Percentiles rank a stretch among this genome's conserved stretches.
These are phyloP conservation scores for Caradrina clavipalpis DNA, from an alignment of 2,888 invertebrate species.

Conservation along the genomic window DNA sequence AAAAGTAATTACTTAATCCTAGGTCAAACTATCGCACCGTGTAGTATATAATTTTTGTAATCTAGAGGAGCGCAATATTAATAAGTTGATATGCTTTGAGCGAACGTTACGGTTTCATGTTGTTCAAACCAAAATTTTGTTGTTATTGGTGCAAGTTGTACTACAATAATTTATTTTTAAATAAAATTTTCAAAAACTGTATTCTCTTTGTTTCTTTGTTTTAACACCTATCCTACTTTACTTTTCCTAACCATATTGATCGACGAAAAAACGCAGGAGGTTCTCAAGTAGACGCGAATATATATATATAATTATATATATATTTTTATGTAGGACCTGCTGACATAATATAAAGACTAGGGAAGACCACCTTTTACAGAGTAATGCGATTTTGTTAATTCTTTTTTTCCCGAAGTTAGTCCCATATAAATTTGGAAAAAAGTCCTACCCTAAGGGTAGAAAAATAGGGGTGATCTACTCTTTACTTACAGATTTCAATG, in stretches of 20 bases:
- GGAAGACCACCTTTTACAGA: too few species aligned
- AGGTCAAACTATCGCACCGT: slow-evolving; percentile 77
- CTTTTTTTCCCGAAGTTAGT: too few species aligned
- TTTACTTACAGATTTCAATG: too few species aligned
- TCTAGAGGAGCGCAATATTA: slow-evolving; percentile 77
- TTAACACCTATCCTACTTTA: neutral
- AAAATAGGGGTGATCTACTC: too few species aligned
- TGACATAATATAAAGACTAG: too few species aligned
- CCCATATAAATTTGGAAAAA: too few species aligned
- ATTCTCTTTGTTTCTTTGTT: slow-evolving; percentile 56
- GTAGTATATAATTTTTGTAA: slow-evolving; percentile 80
- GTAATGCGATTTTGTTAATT: too few species aligned
- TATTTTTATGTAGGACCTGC: too few species aligned
- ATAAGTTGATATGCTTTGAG: slow-evolving; percentile 84
- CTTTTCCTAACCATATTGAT: neutral
- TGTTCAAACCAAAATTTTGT: slow-evolving; percentile 90
- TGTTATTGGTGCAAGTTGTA: slow-evolving; percentile 91
- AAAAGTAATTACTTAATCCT: slow-evolving; percentile 68
- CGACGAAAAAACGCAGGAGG: too few species aligned
- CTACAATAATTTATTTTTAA: slow-evolving; percentile 91
- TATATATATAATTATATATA: too few species aligned
- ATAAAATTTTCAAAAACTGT: slow-evolving; percentile 83
- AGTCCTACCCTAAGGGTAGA: too few species aligned
- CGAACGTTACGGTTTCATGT: slow-evolving; percentile 86
- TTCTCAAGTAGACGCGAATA: too few species aligned